A percentile compares a stretch with the other conserved stretches of the same genome.
phyloP scores from a whole-genome alignment of 2,113 vertebrate genomes.

The Myiozetetes cayanensis region DNA sequence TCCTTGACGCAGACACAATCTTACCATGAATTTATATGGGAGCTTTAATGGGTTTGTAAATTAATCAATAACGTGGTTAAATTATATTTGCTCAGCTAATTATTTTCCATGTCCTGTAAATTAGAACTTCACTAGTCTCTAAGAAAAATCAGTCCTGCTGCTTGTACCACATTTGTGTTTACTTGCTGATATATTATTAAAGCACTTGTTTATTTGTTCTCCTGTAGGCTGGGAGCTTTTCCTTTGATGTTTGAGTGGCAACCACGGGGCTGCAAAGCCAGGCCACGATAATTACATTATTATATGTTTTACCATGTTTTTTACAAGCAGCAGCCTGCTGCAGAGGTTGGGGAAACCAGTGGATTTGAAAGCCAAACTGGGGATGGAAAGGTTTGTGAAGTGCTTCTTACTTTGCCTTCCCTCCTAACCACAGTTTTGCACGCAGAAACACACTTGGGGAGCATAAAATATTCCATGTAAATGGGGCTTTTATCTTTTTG shows the following conservation, averaged over 20 bases:
- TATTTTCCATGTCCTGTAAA: constrained; percentile 61
- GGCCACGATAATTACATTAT: background rate
- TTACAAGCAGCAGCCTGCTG: background rate
- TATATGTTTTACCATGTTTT: background rate
- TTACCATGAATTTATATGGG: constrained; percentile 48
- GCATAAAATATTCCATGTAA: background rate
- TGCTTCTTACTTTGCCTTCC: background rate
- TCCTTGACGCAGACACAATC: constrained; percentile 20
- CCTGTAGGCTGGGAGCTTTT: background rate
- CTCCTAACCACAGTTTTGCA: background rate
- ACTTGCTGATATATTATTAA: background rate
- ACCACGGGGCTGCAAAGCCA: background rate
- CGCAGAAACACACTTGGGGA: background rate
- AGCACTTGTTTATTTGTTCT: background rate
- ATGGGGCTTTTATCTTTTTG: background rate
- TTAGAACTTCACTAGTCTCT: background rate
- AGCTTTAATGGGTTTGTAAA: constrained; percentile 68
- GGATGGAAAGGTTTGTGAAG: background rate
- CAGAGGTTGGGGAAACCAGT: background rate
- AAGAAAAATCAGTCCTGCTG: background rate
- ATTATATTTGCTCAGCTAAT: constrained; percentile 69
- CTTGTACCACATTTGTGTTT: background rate
- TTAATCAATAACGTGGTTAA: constrained; percentile 68
- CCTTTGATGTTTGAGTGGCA: background rate
- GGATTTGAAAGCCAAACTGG: background rate